Base-by-base conservation (phyloP, 2,888 invertebrate genomes). In the Drosophila cracens region DNA sequence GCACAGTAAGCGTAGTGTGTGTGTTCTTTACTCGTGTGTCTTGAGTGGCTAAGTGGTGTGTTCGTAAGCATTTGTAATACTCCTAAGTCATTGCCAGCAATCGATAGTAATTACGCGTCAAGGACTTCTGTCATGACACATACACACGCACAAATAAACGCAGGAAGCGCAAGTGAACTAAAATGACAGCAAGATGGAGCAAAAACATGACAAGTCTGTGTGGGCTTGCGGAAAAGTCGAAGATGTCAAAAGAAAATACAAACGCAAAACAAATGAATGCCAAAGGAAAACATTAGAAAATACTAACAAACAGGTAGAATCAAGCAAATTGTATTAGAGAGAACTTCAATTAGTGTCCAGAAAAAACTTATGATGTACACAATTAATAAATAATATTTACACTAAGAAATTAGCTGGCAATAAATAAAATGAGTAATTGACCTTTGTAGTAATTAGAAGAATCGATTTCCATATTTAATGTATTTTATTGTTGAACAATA, bases 91-190 rank as follows among this genome's bases (percentile, higher is more conserved):
- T 81, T 76, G 77, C 52, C 70, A 74, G 59, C 70, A 81, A 79
- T 81, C 81, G 76, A 79, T 79, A 79, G 70, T 81, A 79, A 79
- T 79, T 81, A 79, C 74, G 62, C 54, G 27, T 79, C 80, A 80
- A 79, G 72, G 79, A 76, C 73, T 53, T 52, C 52, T 40, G 49
- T 61, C 31, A 59, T 53, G 54, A 29, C 40, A 16, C 31, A 29
- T 13, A 40, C 38, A 33, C 52, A n/a, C 18, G 11, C 49, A 34
- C 16, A 59, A 33, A 61, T 33, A 60, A 52, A 43, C n/a, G 18
- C 56, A 21, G 27, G 33, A 53, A 21, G n/a, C 52, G 18, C 34
- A 27, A 63, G 48, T 46, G 43, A 58, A 46, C 58, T 53, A 54
- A 29, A 71, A 63, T 10, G 18, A 58, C 48, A 18, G 38, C 21